Conservation (phyloP, 2,888 invertebrate species). For the Aphrophora alni region DNA sequence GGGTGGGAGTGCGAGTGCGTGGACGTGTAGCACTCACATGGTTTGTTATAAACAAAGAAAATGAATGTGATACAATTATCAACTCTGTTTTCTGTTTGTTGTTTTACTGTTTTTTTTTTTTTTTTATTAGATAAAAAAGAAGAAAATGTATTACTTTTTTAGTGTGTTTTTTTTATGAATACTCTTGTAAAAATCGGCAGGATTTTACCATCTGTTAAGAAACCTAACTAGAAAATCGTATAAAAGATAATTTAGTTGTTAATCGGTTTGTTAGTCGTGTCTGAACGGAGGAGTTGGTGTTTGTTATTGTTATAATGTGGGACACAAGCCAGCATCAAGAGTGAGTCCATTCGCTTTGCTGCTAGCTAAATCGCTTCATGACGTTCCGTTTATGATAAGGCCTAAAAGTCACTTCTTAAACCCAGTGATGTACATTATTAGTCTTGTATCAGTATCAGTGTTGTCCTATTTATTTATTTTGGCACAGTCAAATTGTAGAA, state of each 20-base stretch:
- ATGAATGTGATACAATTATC: slow-evolving; percentile 51
- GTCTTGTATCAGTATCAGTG: slow-evolving; percentile 41
- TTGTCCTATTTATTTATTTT: slow-evolving; percentile 39
- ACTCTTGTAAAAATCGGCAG: slow-evolving; percentile 25
- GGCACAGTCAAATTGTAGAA: slow-evolving; percentile 38
- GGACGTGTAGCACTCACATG: slow-evolving; percentile 27
- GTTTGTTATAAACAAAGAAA: slow-evolving; percentile 49
- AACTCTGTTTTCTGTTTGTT: slow-evolving; percentile 46
- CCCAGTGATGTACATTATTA: slow-evolving; percentile 32
- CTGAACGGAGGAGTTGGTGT: slow-evolving; percentile 26
- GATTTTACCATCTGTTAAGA: slow-evolving; percentile 10
- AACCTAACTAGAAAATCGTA: background rate
- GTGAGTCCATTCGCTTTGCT: slow-evolving; percentile 39
- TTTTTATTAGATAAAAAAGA: slow-evolving; percentile 35
- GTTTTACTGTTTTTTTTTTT: slow-evolving; percentile 46
- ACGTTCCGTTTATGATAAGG: slow-evolving; percentile 38
- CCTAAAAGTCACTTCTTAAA: slow-evolving; percentile 41
- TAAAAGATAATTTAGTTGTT: slow-evolving; percentile 25
- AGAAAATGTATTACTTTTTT: background rate
- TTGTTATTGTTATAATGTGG: slow-evolving; percentile 26
- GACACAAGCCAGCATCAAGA: slow-evolving; percentile 39
- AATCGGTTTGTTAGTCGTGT: slow-evolving; percentile 29
- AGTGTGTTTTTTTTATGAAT: slow-evolving; percentile 45
- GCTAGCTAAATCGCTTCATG: slow-evolving; percentile 39
- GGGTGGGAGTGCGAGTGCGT: slow-evolving; percentile 20